These are phyloP conservation scores for Pseudochirops corinnae DNA, from an alignment of 2,797 vertebrate genomes.

Conservation along the genomic window DNA sequence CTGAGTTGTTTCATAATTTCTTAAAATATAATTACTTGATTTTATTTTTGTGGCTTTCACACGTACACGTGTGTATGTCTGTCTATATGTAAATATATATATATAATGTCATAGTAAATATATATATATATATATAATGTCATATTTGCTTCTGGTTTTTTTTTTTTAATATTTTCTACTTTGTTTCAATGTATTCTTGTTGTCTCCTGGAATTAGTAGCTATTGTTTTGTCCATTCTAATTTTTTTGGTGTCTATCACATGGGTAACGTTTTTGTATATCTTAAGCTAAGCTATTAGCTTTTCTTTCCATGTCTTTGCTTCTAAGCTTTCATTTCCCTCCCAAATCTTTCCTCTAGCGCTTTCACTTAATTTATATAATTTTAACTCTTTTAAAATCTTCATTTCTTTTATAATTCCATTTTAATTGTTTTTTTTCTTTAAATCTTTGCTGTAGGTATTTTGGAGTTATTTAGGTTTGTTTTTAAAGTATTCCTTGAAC, in stretches of 20 bases:
- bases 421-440: neutral
- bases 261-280: neutral
- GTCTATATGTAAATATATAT: too few species aligned
- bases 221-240: neutral
- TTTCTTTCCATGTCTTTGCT: neutral
- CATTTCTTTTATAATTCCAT: neutral
- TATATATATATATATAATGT: neutral
- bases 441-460: neutral
- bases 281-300: neutral
- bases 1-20: neutral
- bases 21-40: neutral
- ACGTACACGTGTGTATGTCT: too few species aligned
- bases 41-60: too few species aligned
- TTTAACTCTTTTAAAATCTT: neutral
- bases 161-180: neutral
- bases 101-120: too few species aligned
- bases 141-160: neutral
- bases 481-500: neutral
- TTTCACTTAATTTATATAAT: neutral
- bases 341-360: neutral
- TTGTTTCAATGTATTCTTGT: neutral
- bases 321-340: neutral
- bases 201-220: neutral
- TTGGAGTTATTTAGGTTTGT: neutral
- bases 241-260: neutral